These are phyloP conservation scores for Elegia similella DNA, from an alignment of 2,888 invertebrate genomes.

Conservation along the genomic window DNA sequence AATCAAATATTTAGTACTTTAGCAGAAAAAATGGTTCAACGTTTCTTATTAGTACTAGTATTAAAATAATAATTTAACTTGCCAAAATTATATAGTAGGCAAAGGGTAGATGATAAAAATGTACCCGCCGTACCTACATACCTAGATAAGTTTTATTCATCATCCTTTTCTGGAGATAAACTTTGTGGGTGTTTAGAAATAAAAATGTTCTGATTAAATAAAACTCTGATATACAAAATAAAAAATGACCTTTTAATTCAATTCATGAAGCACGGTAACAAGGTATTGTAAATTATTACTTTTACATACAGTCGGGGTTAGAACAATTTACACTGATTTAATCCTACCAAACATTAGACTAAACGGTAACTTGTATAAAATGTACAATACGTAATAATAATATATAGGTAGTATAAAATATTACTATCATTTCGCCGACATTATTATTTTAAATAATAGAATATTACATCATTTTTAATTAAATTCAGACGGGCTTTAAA, in stretches of 20 bases:
- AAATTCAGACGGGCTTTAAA: neutral
- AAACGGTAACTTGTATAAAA: conserved; percentile 81
- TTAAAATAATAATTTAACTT: too few relatives aligned
- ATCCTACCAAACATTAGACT: conserved; percentile 74
- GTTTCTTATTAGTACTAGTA: too few relatives aligned
- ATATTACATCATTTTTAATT: neutral
- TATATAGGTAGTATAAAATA: conserved; percentile 71
- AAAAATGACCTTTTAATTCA: conserved; percentile 80
- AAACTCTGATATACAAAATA: conserved; percentile 72
- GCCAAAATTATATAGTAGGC: too few relatives aligned
- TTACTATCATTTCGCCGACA: conserved; percentile 60
- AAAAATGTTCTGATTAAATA: conserved; percentile 34
- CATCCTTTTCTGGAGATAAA: too few relatives aligned
- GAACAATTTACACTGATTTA: conserved; percentile 73
- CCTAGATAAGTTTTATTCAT: too few relatives aligned
- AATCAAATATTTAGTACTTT: too few relatives aligned
- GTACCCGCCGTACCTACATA: too few relatives aligned
- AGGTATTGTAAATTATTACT: conserved; percentile 76
- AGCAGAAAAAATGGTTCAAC: too few relatives aligned
- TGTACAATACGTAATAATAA: conserved; percentile 63
- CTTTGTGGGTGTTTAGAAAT: too few relatives aligned
- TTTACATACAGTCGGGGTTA: conserved; percentile 69
- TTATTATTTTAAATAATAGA: conserved; percentile 25
- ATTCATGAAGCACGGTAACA: conserved; percentile 81
- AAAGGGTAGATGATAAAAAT: too few relatives aligned